phyloP scores from a whole-genome alignment of 1,140 invertebrate genomes.

The Cataglyphis hispanica region DNA sequence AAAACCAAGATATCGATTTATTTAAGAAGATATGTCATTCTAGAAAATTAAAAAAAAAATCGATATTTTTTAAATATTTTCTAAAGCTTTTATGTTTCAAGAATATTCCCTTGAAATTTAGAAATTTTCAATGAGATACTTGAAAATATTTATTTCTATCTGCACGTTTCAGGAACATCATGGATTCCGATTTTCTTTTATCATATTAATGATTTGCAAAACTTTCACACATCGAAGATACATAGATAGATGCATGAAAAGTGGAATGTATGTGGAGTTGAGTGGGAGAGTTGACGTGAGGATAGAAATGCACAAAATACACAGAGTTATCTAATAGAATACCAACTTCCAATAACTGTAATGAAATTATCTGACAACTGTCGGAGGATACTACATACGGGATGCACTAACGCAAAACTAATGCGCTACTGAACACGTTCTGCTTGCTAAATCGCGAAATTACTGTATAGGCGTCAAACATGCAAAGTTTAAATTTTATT shows the following conservation, averaged over 20 bases:
- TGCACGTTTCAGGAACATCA: not conserved
- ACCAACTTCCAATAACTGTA: constrained; percentile 78
- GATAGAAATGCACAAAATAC: constrained; percentile 66
- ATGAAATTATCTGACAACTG: constrained; percentile 80
- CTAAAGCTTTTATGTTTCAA: no score
- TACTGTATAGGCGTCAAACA: not conserved
- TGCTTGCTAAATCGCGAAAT: constrained; percentile 37
- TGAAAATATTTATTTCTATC: constrained; percentile 29
- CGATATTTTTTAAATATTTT: no score
- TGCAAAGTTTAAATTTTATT: not conserved
- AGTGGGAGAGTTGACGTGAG: not conserved
- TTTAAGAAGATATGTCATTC: no score
- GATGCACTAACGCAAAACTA: constrained; percentile 69
- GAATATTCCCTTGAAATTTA: no score
- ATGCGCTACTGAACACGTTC: constrained; percentile 55
- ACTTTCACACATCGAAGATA: constrained; percentile 2
- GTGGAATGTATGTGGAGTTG: not conserved
- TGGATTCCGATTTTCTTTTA: constrained; percentile 25
- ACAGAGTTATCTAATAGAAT: constrained; percentile 75
- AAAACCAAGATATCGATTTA: not conserved
- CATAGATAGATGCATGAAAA: constrained; percentile 27
- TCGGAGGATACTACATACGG: constrained; percentile 35
- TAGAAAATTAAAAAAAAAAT: no score
- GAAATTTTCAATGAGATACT: not conserved
- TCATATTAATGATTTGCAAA: constrained; percentile 10